Conservation (phyloP, 2,113 vertebrate species). For the chimpanzee (Pan troglodytes) region DNA sequence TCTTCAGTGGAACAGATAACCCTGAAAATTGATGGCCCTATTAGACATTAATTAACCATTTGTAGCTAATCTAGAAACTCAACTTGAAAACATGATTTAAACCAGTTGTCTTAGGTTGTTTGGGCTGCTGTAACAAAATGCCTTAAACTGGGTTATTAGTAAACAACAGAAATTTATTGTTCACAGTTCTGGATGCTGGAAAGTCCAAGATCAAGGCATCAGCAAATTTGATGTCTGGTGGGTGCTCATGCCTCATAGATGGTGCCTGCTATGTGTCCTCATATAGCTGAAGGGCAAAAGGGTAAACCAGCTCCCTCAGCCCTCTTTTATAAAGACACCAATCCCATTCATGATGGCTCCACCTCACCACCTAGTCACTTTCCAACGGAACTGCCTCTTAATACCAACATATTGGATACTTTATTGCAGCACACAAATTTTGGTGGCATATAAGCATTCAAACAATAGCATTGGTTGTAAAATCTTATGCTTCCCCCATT, state of each 20-base stretch:
- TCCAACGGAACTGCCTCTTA: background rate
- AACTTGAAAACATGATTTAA: background rate
- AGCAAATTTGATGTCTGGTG: background rate
- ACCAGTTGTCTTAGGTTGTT: background rate
- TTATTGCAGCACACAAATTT: background rate
- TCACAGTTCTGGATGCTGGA: background rate
- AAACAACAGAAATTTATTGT: background rate
- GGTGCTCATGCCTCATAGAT: background rate
- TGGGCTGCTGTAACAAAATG: background rate
- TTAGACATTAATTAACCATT: background rate
- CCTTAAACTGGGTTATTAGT: background rate
- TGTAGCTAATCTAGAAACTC: background rate
- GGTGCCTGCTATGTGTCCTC: too few relatives aligned
- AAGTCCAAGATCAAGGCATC: background rate
- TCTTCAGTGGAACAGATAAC: background rate
- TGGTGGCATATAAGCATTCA: background rate
- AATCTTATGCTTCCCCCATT: background rate
- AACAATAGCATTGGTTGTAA: background rate
- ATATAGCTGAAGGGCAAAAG: too few relatives aligned
- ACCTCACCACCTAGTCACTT: background rate
- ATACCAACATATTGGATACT: too few relatives aligned
- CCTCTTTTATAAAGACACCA: background rate
- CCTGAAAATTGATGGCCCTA: background rate
- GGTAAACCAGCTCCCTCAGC: accelerated
- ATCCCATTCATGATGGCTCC: background rate